Percentiles rank a stretch among this genome's conserved stretches.
These are phyloP conservation scores for Lycaon pictus DNA, from an alignment of 2,113 vertebrate genomes.

Conservation along the genomic window DNA sequence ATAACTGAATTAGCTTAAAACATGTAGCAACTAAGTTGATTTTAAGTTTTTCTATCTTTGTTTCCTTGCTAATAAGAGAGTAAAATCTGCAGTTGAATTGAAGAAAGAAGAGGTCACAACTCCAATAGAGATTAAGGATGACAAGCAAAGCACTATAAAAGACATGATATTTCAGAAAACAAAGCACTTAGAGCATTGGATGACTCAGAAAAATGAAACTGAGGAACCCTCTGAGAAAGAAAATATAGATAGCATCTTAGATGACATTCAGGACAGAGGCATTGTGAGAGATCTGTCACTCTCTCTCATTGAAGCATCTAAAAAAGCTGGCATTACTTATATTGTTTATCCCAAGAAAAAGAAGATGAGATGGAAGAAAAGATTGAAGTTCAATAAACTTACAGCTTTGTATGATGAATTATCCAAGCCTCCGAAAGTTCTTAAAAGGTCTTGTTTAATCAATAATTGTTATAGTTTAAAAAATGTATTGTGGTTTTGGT, in stretches of 20 bases:
- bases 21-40: conserved; percentile 27
- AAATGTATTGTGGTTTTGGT: conserved; percentile 47
- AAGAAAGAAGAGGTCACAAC: neutral
- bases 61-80: conserved; percentile 69
- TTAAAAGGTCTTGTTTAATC: conserved; percentile 82
- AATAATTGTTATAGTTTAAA: conserved; percentile 45
- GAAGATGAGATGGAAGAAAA: conserved; percentile 73
- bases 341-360: conserved; percentile 75
- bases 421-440: conserved; percentile 71
- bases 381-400: conserved; percentile 66
- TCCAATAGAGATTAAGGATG: conserved; percentile 51
- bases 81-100: conserved; percentile 65
- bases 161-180: conserved; percentile 82
- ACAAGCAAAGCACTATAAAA: conserved; percentile 84
- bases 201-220: neutral
- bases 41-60: neutral
- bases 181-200: conserved; percentile 39
- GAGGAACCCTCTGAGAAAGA: neutral
- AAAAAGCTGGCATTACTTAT: conserved; percentile 73
- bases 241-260: neutral
- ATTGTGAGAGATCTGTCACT: neutral
- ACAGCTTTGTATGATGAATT: conserved; percentile 78
- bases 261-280: fast-evolving
- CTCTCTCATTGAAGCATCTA: conserved; percentile 65
- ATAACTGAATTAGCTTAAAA: conserved; percentile 46